Base-by-base conservation (phyloP, 2,797 vertebrate genomes). In the Hoplostethus mediterraneus region DNA sequence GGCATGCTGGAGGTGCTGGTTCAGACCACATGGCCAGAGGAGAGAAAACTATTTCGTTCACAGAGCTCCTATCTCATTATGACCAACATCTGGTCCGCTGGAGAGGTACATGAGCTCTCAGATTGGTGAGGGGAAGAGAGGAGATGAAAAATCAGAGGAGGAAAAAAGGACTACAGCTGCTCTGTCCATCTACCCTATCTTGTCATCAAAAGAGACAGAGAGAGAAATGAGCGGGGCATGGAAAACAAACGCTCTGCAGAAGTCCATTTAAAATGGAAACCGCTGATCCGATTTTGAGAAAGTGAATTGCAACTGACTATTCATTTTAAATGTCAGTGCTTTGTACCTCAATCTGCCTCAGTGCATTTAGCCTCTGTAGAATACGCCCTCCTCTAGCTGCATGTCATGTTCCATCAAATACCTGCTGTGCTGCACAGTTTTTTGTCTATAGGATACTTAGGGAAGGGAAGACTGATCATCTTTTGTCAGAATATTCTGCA, bases 241-340 rank as follows among this genome's bases (percentile, higher is more conserved):
- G 9, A 70, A 62, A 61, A 47, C 36, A 62, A 57, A 48, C 25
- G 38, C 51, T 42, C 13, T 17, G 12, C 53, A 63, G 57, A 47
- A 49, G 45, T 57, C 53, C 14, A 51, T 57, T 57, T 49, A 21
- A 57, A 44, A 51, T 31, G 13, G 33, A 57, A 58, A 72, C 33
- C 2, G 42, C 12, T 71, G 70, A 72, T 44, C 21, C 10, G 21
- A 58, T 64, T 8, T 72, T 51, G 47, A 51, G 14, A 58, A 72
- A 64, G 52, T 42, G 53, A 64, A 72, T 72, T 57, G 44, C 21
- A 4, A 11, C 33, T 9, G 54, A 28, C 54, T 36, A 31, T 63
- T 72, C 30, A 64, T 64, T 72, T 49, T 16, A 64, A 72, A 72
- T 64, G 69, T 57, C 70, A 72, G 31, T 1, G 16, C 42, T 42